A percentile compares a stretch with the other conserved stretches of the same genome.
Conservation (phyloP, 2,888 invertebrate genomes). For the Synanthedon formicaeformis region DNA sequence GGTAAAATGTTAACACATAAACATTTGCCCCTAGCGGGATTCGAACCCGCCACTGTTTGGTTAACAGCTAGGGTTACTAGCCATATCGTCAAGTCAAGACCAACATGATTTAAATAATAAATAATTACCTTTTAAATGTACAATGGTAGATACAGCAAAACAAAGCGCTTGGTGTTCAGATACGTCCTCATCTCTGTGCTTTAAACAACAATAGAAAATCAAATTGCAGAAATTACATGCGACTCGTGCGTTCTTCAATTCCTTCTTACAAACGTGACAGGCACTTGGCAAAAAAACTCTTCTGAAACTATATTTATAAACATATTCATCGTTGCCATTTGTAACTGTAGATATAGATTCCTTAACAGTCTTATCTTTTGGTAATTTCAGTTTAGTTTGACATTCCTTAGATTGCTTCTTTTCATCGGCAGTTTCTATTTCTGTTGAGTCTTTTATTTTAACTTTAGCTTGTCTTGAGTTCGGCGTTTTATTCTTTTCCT, state of each 20-base stretch:
- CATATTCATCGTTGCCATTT: constrained; percentile 71
- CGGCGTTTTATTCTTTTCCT: constrained; percentile 59
- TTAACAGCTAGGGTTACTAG: too few relatives aligned
- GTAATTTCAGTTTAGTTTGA: constrained; percentile 33
- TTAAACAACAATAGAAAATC: constrained; percentile 73
- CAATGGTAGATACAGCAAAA: constrained; percentile 69
- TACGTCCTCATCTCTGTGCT: constrained; percentile 73
- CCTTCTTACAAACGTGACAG: constrained; percentile 66
- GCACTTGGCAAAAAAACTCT: constrained; percentile 72
- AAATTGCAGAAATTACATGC: constrained; percentile 69
- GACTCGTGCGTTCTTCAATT: constrained; percentile 32
- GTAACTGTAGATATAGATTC: constrained; percentile 37
- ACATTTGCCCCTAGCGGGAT: too few relatives aligned
- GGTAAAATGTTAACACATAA: too few relatives aligned
- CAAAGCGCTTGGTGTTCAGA: constrained; percentile 72
- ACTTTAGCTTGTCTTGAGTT: constrained; percentile 49
- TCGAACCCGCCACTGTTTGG: too few relatives aligned
- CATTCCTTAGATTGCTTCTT: constrained; percentile 37
- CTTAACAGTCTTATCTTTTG: constrained; percentile 21
- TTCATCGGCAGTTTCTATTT: constrained; percentile 25
- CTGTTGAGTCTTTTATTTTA: constrained; percentile 50
- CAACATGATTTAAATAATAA: neutral
- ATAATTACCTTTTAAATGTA: constrained; percentile 61
- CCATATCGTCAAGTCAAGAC: too few relatives aligned
- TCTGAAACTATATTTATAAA: constrained; percentile 75